Evolutionary conservation across 2,888 invertebrate species (phyloP), one percentile per base, ranked within the genome.

Genomic region (Gibbula magus): DNA sequence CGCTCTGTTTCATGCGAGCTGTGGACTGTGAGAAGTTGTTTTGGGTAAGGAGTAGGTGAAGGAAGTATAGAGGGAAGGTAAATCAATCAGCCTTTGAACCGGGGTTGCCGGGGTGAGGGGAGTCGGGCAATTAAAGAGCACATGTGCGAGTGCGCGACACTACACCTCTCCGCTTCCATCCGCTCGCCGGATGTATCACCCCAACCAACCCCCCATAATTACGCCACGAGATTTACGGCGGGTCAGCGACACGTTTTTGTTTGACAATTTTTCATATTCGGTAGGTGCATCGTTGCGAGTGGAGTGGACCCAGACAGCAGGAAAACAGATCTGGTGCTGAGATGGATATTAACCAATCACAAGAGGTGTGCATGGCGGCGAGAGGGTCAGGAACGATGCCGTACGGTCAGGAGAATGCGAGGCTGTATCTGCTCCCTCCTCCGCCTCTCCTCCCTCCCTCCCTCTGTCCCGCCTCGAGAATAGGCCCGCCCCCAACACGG

Each of bases 51-150:
- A 25, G 70, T 70, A 70, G 39, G 35, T 70, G 35, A 70, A 32
- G 32, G 70, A 70, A 70, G 70, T 70, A 35, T 16, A 20, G 35
- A 70, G 18, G 70, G 70, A 70, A 70, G 70, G 70, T 39, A 70
- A 70, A 70, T 35, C 70, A 35, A 70, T 70, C 39, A 70, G 70
- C 35, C 70, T 70, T 70, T 70, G 70, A 70, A 70, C 70, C 35
- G 35, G 13, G 70, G 20, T 16, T 70, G 8, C 18, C 39, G 70
- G 70, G 70, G 8, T 20, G 35, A 29, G 35, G 13, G 20, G 3
- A 32, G 70, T 35, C 39, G 70, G 39, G 39, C 70, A 35, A 35
- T 35, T 35, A 70, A 35, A 70, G 35, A 70, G 70, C 70, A 70
- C 39, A 70, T 29, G 35, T 70, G 70, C 18, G 35, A n/a, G 35